Evolutionary conservation across 2,888 invertebrate species (phyloP), one percentile per base, ranked within the genome.

Genomic region (Drosophila mayaguana): DNA sequence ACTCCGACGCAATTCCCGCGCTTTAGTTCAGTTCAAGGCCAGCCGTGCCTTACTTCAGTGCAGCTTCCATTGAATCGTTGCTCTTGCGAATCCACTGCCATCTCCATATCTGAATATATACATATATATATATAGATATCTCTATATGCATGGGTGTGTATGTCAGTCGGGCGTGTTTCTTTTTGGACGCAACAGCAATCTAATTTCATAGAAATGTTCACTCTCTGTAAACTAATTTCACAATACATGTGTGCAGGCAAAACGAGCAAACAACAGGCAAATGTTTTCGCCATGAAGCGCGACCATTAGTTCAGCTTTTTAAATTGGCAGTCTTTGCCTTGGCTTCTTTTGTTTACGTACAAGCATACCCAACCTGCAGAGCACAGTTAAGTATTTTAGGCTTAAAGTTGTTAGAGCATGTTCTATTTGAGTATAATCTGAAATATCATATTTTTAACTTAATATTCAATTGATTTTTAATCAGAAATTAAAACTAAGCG

Each of bases 191-290:
- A 70, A 68, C 45, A 43, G 73, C 75, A 80, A 75, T 83, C 85
- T 79, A 84, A 85, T 87, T 85, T 87, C 64, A 70, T 77, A 81
- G 83, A 84, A 85, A 77, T 84, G 79, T 75, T 74, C 62, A 59
- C 56, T 50, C 63, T 71, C 51, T 78, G 81, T 81, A 72, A 80
- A 73, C 72, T 72, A 75, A 81, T 77, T 79, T 72, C 72, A 56
- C 69, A 48, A 68, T 81, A 76, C 62, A 67, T 51, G 59, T 53
- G 55, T 51, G 64, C 69, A 12, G 36, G 50, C 50, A 63, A 55
- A 57, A 51, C 54, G 63, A 57, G 67, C 66, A 79, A 78, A 71
- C 64, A 80, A 63, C 43, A 61, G 60, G 64, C 66, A 75, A 80
- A 80, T 80, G 38, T 70, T 61, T 42, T 67, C 64, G 63, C 59